Conservation (phyloP, 2,797 vertebrate species). For the Melanotaenia pygmaea region DNA sequence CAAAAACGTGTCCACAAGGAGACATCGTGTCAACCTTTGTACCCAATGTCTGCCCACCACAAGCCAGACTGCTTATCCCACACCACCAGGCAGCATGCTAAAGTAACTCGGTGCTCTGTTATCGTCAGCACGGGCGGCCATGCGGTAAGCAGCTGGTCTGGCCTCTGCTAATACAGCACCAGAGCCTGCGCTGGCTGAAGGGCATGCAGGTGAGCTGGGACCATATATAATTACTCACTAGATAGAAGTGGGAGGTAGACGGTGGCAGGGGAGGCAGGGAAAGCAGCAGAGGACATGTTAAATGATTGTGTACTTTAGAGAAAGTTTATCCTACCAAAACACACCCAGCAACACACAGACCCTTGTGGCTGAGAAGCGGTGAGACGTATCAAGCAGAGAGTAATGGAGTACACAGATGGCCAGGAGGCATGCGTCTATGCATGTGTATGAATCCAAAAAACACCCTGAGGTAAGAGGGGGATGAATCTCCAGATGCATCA, state of each 20-base stretch:
- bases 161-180: slow-evolving; percentile 29
- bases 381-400: neutral
- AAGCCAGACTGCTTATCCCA: slow-evolving; percentile 2
- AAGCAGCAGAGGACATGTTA: neutral
- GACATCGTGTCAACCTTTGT: neutral
- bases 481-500: slow-evolving; percentile 39
- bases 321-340: slow-evolving; percentile 2
- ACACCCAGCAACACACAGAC: slow-evolving; percentile 4
- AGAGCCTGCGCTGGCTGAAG: slow-evolving; percentile 10
- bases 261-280: neutral
- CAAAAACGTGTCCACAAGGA: slow-evolving; percentile 22
- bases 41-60: slow-evolving; percentile 18
- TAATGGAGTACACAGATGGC: slow-evolving; percentile 10
- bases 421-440: slow-evolving; percentile 29
- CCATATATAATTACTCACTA: slow-evolving; percentile 53
- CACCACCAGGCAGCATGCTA: neutral
- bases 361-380: neutral
- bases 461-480: slow-evolving; percentile 33
- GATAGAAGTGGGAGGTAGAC: slow-evolving; percentile 13
- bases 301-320: slow-evolving; percentile 11
- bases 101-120: slow-evolving; percentile 26
- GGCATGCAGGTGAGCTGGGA: slow-evolving; percentile 21
- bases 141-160: slow-evolving; percentile 55
- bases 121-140: slow-evolving; percentile 46
- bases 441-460: slow-evolving; percentile 34